These are phyloP conservation scores for Ooceraea biroi DNA, from an alignment of 1,140 invertebrate genomes.

Conservation along the genomic window DNA sequence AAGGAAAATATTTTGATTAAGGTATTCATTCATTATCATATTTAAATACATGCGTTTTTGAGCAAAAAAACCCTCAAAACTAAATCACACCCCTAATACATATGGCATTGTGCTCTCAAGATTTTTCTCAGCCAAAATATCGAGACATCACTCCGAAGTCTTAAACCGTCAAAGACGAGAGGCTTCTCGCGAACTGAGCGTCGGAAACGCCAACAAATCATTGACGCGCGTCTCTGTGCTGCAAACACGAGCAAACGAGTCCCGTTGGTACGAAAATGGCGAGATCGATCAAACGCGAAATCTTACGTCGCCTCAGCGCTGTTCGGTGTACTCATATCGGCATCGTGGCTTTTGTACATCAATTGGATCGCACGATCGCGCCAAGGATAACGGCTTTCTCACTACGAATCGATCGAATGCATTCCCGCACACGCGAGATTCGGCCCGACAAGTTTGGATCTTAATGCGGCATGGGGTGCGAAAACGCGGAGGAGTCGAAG, in stretches of 20 bases:
- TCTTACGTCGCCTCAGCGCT: slow-evolving; percentile 34
- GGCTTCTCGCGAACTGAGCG: too few relatives aligned
- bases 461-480: slow-evolving; percentile 66
- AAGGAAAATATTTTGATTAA: too few relatives aligned
- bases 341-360: slow-evolving; percentile 66
- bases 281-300: slow-evolving; percentile 49
- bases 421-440: slow-evolving; percentile 69
- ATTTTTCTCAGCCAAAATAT: too few relatives aligned
- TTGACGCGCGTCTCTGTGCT: neutral
- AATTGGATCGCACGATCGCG: slow-evolving; percentile 49
- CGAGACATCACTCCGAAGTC: too few relatives aligned
- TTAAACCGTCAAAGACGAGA: too few relatives aligned
- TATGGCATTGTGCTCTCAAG: too few relatives aligned
- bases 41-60: too few relatives aligned
- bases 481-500: slow-evolving; percentile 45
- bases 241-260: neutral
- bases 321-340: slow-evolving; percentile 60
- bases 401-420: slow-evolving; percentile 69
- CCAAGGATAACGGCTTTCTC: slow-evolving; percentile 65
- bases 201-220: neutral
- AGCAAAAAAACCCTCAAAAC: too few relatives aligned
- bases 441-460: slow-evolving; percentile 69
- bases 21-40: too few relatives aligned
- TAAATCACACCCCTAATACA: too few relatives aligned
- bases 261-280: neutral